Evolutionary conservation across 2,888 invertebrate genomes (phyloP).

Genomic region (Horisme vitalbata): DNA sequence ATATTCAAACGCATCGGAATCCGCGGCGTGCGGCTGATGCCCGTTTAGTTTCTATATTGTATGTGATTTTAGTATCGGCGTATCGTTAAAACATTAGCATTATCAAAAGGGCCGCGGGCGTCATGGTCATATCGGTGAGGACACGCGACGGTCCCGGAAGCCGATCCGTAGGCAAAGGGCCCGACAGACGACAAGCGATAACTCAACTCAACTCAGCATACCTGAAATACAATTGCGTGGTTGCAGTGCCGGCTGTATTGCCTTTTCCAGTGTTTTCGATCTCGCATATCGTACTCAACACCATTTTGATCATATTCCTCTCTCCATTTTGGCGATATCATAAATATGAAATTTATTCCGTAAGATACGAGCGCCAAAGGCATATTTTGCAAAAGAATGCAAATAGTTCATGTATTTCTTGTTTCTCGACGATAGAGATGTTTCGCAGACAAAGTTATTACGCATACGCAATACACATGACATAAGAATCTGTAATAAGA

Average conservation of each 20-base stretch:
- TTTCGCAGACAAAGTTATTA: slow-evolving; percentile 24
- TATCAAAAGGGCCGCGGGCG: slow-evolving; percentile 78
- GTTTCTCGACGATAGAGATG: slow-evolving; percentile 24
- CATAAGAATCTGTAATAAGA: slow-evolving; percentile 33
- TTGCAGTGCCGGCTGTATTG: slow-evolving; percentile 57
- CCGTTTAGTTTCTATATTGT: slow-evolving; percentile 69
- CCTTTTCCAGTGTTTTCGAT: slow-evolving; percentile 47
- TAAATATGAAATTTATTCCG: slow-evolving; percentile 28
- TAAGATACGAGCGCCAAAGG: slow-evolving; percentile 14
- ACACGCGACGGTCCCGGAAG: slow-evolving; percentile 75
- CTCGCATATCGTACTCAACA: slow-evolving; percentile 40
- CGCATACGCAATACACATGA: slow-evolving; percentile 33
- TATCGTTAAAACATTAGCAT: slow-evolving; percentile 76
- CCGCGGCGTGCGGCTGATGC: slow-evolving; percentile 56
- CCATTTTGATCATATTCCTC: slow-evolving; percentile 36
- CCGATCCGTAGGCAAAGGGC: slow-evolving; percentile 71
- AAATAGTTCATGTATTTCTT: slow-evolving; percentile 24
- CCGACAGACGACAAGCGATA: slow-evolving; percentile 71
- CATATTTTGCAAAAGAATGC: slow-evolving; percentile 16
- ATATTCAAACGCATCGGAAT: slow-evolving; percentile 58
- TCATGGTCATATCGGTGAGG: slow-evolving; percentile 73
- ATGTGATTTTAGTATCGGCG: slow-evolving; percentile 67
- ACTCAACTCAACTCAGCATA: slow-evolving; percentile 72
- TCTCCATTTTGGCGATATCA: slow-evolving; percentile 27
- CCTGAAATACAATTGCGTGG: slow-evolving; percentile 72